phyloP scores from a whole-genome alignment of 2,888 invertebrate genomes.

The Drosophila borealis region DNA sequence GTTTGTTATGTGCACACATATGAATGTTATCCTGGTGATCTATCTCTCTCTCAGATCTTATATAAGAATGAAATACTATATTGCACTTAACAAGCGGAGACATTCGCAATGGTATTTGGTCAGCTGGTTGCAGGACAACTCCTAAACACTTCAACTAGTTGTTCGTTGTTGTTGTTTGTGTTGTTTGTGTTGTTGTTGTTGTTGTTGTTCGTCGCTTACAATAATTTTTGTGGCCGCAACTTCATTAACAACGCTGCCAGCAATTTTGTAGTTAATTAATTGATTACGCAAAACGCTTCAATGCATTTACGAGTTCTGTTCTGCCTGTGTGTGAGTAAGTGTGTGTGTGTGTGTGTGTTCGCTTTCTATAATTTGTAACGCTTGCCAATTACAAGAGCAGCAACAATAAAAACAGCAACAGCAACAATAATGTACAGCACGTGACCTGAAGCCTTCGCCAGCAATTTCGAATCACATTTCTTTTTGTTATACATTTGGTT shows the following conservation, averaged over 20 bases:
- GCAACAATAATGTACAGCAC: conserved; percentile 20
- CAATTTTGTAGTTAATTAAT: conserved; percentile 72
- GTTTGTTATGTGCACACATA: too few relatives aligned
- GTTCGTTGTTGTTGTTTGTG: background rate
- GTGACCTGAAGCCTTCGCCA: conserved; percentile 26
- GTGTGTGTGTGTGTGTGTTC: conserved; percentile 9
- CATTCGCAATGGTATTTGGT: too few relatives aligned
- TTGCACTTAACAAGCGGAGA: too few relatives aligned
- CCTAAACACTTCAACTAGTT: background rate
- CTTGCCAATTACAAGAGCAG: conserved; percentile 63
- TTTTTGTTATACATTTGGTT: conserved; percentile 4
- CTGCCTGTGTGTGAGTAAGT: background rate
- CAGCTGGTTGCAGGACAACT: too few relatives aligned
- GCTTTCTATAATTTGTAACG: conserved; percentile 61
- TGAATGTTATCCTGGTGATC: too few relatives aligned
- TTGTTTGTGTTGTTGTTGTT: background rate
- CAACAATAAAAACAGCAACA: conserved; percentile 25
- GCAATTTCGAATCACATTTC: conserved; percentile 20
- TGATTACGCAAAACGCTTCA: conserved; percentile 70
- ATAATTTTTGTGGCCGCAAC: conserved; percentile 58
- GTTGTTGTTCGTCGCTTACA: conserved; percentile 26
- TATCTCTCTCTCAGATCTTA: too few relatives aligned
- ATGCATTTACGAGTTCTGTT: conserved; percentile 49
- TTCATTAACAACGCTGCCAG: conserved; percentile 63
- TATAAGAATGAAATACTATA: too few relatives aligned